Evolutionary conservation across 2,797 vertebrate species (phyloP).

Genomic region (Carduelis carduelis): DNA sequence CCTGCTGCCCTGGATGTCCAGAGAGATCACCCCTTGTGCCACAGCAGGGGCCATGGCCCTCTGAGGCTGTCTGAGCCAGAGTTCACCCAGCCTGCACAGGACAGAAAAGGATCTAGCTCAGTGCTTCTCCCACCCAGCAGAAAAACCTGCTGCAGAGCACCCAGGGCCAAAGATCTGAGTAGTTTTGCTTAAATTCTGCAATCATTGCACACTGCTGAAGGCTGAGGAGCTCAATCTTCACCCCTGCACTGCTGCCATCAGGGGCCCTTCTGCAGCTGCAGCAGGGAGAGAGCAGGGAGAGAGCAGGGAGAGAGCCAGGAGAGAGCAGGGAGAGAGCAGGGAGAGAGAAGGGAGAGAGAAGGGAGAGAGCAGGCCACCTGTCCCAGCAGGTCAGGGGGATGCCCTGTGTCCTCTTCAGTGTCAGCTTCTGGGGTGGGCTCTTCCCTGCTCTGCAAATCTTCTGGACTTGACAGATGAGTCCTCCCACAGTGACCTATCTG

Average conservation of each 20-base stretch:
- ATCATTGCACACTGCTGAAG: rapidly evolving
- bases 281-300: too few relatives aligned
- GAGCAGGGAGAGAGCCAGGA: too few relatives aligned
- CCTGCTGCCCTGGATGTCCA: not conserved
- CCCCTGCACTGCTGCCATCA: not conserved
- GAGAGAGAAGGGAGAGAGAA: not conserved
- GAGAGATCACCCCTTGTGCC: not conserved
- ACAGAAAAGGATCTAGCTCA: not conserved
- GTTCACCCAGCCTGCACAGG: not conserved
- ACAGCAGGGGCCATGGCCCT: not conserved
- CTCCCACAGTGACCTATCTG: not conserved
- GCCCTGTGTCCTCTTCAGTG: not conserved
- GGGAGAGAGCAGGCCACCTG: too few relatives aligned
- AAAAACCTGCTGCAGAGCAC: not conserved
- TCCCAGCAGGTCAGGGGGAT: not conserved
- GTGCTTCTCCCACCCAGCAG: not conserved
- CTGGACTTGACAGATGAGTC: not conserved
- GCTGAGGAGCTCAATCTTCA: not conserved
- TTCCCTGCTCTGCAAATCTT: not conserved
- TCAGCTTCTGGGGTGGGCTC: not conserved
- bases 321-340: not conserved
- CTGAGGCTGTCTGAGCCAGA: not conserved
- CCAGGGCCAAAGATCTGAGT: not conserved
- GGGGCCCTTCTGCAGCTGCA: not conserved
- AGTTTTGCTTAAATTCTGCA: rapidly evolving